A percentile compares a stretch with the other conserved stretches of the same genome.
Conservation (phyloP, 2,797 vertebrate species). For the Lutjanus campechanus region DNA sequence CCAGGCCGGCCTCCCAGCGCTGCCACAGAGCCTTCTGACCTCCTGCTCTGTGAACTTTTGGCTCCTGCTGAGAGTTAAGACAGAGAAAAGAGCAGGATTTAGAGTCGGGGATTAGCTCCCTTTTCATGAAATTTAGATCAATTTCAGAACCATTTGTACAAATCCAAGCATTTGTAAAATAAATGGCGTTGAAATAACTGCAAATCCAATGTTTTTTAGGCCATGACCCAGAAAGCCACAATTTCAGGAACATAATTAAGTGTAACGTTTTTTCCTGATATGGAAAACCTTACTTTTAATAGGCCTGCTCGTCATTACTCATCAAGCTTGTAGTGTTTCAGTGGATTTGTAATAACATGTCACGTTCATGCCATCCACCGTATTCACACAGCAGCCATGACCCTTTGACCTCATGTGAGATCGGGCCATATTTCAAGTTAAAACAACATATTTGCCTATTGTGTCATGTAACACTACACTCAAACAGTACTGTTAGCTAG, state of each 20-base stretch:
- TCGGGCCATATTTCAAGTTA: no score
- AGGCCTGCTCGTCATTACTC: neutral
- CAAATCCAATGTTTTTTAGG: neutral
- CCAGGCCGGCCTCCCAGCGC: constrained; percentile 84
- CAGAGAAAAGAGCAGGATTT: constrained; percentile 46
- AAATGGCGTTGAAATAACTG: neutral
- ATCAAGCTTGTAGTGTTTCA: neutral
- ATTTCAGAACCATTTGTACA: constrained; percentile 11
- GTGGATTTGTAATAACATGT: neutral
- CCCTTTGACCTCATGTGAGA: no score
- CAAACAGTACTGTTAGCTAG: no score
- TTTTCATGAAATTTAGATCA: constrained; percentile 19
- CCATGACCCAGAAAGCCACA: neutral
- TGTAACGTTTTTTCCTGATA: neutral
- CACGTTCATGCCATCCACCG: neutral
- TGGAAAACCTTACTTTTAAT: neutral
- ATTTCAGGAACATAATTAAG: neutral
- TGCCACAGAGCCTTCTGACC: constrained; percentile 83
- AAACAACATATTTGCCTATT: no score
- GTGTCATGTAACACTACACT: no score
- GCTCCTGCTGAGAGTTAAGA: constrained; percentile 73
- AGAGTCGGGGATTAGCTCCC: constrained; percentile 37
- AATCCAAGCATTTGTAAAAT: constrained; percentile 21
- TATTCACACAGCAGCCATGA: no score
- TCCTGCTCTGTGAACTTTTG: constrained; percentile 63